phyloP scores from a whole-genome alignment of 2,888 invertebrate genomes.

The Bembecia ichneumoniformis region DNA sequence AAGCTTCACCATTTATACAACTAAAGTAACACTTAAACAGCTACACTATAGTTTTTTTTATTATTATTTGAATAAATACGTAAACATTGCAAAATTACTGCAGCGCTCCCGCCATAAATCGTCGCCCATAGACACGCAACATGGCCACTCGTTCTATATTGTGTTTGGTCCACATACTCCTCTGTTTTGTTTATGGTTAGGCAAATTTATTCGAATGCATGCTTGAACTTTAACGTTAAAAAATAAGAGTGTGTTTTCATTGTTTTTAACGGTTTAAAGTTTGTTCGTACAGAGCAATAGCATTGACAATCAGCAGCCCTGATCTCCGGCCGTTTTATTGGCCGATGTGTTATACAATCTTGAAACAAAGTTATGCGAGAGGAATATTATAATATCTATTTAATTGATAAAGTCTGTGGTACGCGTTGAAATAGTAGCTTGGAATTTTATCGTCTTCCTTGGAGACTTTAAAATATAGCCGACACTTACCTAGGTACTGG shows the following conservation, averaged over 20 bases:
- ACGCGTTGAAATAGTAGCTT: neutral
- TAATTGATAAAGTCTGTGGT: conserved; percentile 20
- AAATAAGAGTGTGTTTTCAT: conserved; percentile 16
- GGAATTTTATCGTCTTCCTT: neutral
- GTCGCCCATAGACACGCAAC: conserved; percentile 55
- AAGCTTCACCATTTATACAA: too few relatives aligned
- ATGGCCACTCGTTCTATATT: conserved; percentile 56
- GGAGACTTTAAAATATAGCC: neutral
- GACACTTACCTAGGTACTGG: neutral
- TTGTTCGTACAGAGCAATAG: conserved; percentile 25
- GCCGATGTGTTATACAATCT: conserved; percentile 22
- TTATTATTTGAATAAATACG: conserved; percentile 18
- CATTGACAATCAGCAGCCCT: conserved; percentile 41
- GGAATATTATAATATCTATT: conserved; percentile 18
- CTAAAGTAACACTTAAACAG: too few relatives aligned
- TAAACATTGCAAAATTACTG: conserved; percentile 47
- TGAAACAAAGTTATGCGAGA: conserved; percentile 18
- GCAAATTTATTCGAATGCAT: neutral
- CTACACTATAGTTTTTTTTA: too few relatives aligned
- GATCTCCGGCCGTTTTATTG: conserved; percentile 47
- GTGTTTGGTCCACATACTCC: conserved; percentile 48
- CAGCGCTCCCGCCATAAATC: conserved; percentile 47
- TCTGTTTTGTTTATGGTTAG: conserved; percentile 26
- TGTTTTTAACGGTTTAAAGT: conserved; percentile 16
- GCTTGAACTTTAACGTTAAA: neutral